Conservation (phyloP, 2,113 vertebrate genomes). For the Oncorhynchus clarkii region DNA sequence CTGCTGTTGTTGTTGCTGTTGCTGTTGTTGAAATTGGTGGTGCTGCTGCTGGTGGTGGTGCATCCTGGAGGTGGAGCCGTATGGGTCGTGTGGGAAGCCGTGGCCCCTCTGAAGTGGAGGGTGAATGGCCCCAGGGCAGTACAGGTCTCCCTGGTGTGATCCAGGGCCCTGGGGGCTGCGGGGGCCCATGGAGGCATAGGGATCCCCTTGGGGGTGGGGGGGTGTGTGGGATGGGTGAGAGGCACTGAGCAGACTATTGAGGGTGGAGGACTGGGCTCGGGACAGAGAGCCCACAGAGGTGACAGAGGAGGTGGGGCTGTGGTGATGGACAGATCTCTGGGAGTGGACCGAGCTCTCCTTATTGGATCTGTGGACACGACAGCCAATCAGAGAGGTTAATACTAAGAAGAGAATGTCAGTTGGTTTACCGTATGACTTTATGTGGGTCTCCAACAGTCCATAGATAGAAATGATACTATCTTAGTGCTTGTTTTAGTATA, state of each 20-base stretch:
- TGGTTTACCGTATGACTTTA: background rate
- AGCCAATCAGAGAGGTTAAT: conserved; percentile 1
- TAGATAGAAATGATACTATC: background rate
- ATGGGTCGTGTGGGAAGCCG: conserved; percentile 75
- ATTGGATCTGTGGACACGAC: conserved; percentile 77
- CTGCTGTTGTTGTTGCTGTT: conserved; percentile 55
- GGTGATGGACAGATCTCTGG: conserved; percentile 83
- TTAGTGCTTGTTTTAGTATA: background rate
- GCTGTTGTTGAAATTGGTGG: conserved; percentile 75
- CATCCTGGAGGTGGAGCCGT: conserved; percentile 81
- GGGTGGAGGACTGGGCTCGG: conserved; percentile 85
- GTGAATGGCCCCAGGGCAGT: conserved; percentile 66
- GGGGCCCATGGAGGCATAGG: conserved; percentile 61
- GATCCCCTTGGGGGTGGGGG: conserved; percentile 62
- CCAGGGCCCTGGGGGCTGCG: conserved; percentile 72
- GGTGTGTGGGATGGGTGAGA: conserved; percentile 68
- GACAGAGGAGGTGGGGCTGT: conserved; percentile 94
- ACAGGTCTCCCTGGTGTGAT: conserved; percentile 72
- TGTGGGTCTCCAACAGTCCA: conserved; percentile 2
- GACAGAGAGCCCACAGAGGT: conserved; percentile 89
- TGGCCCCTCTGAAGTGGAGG: conserved; percentile 66
- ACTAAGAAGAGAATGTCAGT: background rate
- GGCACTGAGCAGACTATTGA: conserved; percentile 79
- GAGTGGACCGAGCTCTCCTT: conserved; percentile 82
- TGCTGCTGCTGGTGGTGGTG: conserved; percentile 78